phyloP scores from a whole-genome alignment of 37 sponge, comb jelly and placozoan genomes.

The Crambe crambe region DNA sequence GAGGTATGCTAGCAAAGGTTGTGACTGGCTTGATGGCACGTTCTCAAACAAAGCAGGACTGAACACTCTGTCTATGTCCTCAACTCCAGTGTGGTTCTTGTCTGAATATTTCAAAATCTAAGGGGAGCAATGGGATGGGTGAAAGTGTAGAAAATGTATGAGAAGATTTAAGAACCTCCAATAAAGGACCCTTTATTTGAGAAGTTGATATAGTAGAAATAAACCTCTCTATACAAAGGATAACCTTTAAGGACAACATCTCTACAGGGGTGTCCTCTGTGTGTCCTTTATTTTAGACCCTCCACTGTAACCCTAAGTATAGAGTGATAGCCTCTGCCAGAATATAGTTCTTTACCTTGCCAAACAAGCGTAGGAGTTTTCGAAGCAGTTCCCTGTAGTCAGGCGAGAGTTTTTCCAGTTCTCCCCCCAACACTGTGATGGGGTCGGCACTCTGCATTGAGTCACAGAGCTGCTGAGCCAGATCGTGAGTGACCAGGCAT shows the following conservation, averaged over 20 bases:
- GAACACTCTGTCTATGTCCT: slow-evolving; percentile 50
- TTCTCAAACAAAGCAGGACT: slow-evolving; percentile 62
- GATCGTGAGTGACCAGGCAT: slow-evolving; percentile 22
- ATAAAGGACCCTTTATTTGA: too few species aligned
- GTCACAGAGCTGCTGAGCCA: slow-evolving; percentile 47
- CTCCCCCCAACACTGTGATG: slow-evolving; percentile 15
- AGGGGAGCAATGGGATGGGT: neutral
- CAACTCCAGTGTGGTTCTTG: slow-evolving; percentile 57
- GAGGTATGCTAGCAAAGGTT: slow-evolving; percentile 65
- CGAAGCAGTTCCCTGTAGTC: slow-evolving; percentile 46
- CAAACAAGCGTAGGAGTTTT: slow-evolving; percentile 60
- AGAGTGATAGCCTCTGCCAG: too few species aligned
- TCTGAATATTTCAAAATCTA: slow-evolving; percentile 52
- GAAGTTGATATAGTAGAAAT: too few species aligned
- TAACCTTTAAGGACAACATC: too few species aligned
- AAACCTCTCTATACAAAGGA: too few species aligned
- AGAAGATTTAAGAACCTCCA: too few species aligned
- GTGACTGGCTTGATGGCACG: slow-evolving; percentile 17
- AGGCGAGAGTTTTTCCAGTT: slow-evolving; percentile 33
- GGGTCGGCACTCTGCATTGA: slow-evolving; percentile 36
- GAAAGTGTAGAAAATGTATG: neutral
- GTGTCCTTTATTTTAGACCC: too few species aligned
- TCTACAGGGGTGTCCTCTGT: too few species aligned
- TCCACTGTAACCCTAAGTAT: too few species aligned
- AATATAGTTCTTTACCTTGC: slow-evolving; percentile 29